Base-by-base conservation (phyloP, 2,113 vertebrate species). In the Uropsilus gracilis region DNA sequence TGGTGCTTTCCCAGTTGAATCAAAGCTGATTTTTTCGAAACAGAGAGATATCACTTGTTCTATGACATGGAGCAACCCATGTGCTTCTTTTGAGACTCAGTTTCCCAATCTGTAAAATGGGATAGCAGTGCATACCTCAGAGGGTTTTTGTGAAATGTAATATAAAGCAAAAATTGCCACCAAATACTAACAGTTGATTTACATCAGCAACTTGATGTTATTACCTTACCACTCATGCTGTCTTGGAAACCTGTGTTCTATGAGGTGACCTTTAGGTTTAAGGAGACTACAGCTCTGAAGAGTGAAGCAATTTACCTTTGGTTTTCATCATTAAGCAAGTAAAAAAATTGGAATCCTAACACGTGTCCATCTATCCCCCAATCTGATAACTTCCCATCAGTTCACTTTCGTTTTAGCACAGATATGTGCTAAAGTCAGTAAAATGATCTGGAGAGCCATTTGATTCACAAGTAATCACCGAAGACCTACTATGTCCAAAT, bases 261-360 rank as follows among this genome's bases (percentile, higher is more conserved):
- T 76, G 63, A 42, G 26, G 34, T 17, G 1, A 3, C 72, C 59
- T 44, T 81, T 76, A 90, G 53, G 76, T 37, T 80, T 22, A 57
- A 81, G 32, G 50, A 24, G 30, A 85, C 39, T 64, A 50, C 57
- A 50, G 8, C 7, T 50, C 8, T 12, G 44, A 75, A 76, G 75
- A 80, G 14, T 89, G 46, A 75, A 80, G 39, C 30, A 92, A 32
- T 34, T 81, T 78, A 32, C 26, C 20, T 82, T 37, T 55, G 53
- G 53, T 55, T 55, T 55, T 26, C 86, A 42, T 68, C 48, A 61
- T 39, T 68, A 83, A 22, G 46, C 39, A 32, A 84, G 22, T 55
- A 28, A 12, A 89, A 92, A n/a, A 84, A 44, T 53, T 96, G 63
- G 44, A 84, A 90, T 69, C 87, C 76, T 59, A 86, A 86, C 16